A percentile compares a stretch with the other conserved stretches of the same genome.
These are phyloP conservation scores for Spisula solida DNA, from an alignment of 2,888 invertebrate species.

Conservation along the genomic window DNA sequence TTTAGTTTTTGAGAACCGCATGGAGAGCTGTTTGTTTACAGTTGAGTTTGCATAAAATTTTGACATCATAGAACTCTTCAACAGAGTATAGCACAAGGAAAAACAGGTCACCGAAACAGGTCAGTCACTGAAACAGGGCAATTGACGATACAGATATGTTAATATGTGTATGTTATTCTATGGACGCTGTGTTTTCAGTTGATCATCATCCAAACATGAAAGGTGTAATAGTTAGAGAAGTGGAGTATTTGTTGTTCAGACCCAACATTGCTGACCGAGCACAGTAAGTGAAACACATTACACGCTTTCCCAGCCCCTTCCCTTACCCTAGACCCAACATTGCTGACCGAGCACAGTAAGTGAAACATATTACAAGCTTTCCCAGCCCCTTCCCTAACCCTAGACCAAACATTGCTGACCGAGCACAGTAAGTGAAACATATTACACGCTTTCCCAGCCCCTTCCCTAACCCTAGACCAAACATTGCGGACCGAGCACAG, in stretches of 20 bases:
- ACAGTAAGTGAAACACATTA: slow-evolving; percentile 90
- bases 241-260: slow-evolving; percentile 94
- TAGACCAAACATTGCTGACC: not conserved
- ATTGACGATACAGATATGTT: too few species aligned
- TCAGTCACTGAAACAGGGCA: too few species aligned
- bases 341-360: slow-evolving; percentile 47
- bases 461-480: not conserved
- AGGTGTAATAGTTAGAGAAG: slow-evolving; percentile 94
- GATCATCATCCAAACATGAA: slow-evolving; percentile 97
- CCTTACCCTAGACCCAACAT: too few species aligned
- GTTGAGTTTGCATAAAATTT: too few species aligned
- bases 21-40: too few species aligned
- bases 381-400: too few species aligned
- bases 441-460: too few species aligned
- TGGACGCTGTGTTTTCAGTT: slow-evolving; percentile 87
- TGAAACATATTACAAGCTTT: slow-evolving; percentile 52
- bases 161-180: not conserved
- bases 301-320: too few species aligned
- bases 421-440: slow-evolving; percentile 46
- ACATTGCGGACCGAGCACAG: not conserved
- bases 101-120: too few species aligned
- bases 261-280: slow-evolving; percentile 94
- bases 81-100: too few species aligned
- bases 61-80: too few species aligned
- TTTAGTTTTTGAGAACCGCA: too few species aligned